Evolutionary conservation across 1,140 invertebrate genomes (phyloP), one percentile per base, ranked within the genome.

Genomic region (Pseudomyrmex gracilis): DNA sequence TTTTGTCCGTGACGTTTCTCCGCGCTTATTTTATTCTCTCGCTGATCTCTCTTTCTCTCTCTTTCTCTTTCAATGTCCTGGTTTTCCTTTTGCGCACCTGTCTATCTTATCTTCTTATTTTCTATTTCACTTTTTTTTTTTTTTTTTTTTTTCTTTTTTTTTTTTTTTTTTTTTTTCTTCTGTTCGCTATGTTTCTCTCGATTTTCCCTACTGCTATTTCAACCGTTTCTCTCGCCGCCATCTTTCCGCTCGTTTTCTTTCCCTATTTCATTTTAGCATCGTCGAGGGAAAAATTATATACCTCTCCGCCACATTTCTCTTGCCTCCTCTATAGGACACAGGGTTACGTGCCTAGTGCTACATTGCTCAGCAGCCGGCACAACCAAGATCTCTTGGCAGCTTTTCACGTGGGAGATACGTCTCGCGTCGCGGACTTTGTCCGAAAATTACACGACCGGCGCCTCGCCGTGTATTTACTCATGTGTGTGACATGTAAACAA

Each of bases 281-380:
- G 77, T 68, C 83, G 51, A 80, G 73, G 82, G 88, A 88, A 85
- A 90, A 90, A 90, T 90, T 86, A 87, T 86, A 49, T 67, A 22
- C 17, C 53, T 80, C 74, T 86, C 57, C 64, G 73, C 61, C 24
- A n/a, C 77, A 80, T 88, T 86, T 78, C 71, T 55, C 58, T 76
- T 68, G 20, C 61, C 15, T 64, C 24, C 68, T 73, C 57, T 83
- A 10, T 24, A 43, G 47, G 22, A 13, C 49, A 24, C 57, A 55
- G 34, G 7, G 47, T 47, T 55, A 61, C 61, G 34, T 60, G 71
- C 49, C 24, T 34, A 51, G 51, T 12, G 24, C 45, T 55, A 80
- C 76, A 71, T 68, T 49, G 74, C 49, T 24, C 58, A 34, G 73
- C 22, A 51, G 43, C 20, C 60, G 34, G 7, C 34, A 15, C 85